Evolutionary conservation across 1,140 invertebrate species (phyloP).

Genomic region (Penaeus vannamei): DNA sequence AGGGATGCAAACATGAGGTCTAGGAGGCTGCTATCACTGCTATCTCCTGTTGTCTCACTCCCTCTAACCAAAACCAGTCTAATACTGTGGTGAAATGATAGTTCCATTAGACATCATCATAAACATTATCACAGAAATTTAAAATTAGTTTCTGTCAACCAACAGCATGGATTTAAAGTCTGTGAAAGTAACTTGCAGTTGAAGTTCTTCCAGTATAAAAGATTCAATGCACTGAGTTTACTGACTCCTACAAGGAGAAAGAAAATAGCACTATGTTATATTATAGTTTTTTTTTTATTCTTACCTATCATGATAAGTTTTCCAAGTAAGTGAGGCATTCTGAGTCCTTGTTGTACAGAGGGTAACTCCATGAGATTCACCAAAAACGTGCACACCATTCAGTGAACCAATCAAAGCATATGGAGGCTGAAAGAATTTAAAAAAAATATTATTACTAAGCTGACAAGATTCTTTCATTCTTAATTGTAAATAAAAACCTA

Average conservation of each 20-base stretch:
- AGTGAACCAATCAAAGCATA: slow-evolving; percentile 85
- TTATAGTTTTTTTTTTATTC: background rate
- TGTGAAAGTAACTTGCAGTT: background rate
- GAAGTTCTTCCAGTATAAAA: no score
- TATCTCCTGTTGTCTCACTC: slow-evolving; percentile 71
- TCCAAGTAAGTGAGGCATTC: slow-evolving; percentile 83
- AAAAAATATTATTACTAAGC: no score
- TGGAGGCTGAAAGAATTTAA: slow-evolving; percentile 77
- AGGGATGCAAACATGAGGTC: slow-evolving; percentile 82
- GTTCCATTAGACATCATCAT: no score
- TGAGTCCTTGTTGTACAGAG: slow-evolving; percentile 79
- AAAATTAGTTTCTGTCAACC: background rate
- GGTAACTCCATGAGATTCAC: slow-evolving; percentile 80
- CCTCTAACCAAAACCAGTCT: slow-evolving; percentile 72
- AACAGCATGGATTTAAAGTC: slow-evolving; percentile 11
- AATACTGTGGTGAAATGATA: slow-evolving; percentile 69
- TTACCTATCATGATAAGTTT: slow-evolving; percentile 80
- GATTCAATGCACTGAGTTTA: background rate
- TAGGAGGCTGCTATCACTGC: slow-evolving; percentile 74
- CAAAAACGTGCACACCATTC: slow-evolving; percentile 88
- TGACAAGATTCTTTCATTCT: no score
- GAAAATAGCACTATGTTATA: background rate
- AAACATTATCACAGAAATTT: slow-evolving; percentile 30
- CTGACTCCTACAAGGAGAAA: background rate
- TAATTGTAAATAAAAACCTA: no score